These are phyloP conservation scores for Martes martes DNA, from an alignment of 2,113 vertebrate genomes.

Conservation along the genomic window DNA sequence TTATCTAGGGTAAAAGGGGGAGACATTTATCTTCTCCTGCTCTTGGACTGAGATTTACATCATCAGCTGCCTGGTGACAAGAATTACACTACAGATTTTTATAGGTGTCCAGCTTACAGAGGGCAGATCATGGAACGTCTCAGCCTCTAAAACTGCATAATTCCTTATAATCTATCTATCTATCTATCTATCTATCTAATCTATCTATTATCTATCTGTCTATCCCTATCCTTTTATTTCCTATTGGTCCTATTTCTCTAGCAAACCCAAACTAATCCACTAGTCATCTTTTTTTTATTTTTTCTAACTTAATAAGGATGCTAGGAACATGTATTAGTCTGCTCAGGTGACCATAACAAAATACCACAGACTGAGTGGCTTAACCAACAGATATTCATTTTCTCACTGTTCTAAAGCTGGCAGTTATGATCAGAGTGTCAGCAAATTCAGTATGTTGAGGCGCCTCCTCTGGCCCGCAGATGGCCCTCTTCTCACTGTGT, in stretches of 20 bases:
- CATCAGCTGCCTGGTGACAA: neutral
- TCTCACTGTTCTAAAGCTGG: neutral
- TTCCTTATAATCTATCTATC: neutral
- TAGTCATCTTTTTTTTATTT: neutral
- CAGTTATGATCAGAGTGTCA: neutral
- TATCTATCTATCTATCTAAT: neutral
- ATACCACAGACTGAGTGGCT: neutral
- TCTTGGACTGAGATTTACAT: neutral
- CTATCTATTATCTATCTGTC: neutral
- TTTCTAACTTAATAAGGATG: neutral
- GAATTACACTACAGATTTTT: neutral
- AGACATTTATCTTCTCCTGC: neutral
- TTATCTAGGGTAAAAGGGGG: neutral
- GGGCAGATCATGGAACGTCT: neutral
- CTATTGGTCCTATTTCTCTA: neutral
- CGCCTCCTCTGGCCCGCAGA: neutral
- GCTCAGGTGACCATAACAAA: neutral
- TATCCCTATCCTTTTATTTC: neutral
- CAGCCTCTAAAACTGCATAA: neutral
- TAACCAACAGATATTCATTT: neutral
- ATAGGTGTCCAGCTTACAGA: neutral
- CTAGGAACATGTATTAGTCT: neutral
- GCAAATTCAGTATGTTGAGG: neutral
- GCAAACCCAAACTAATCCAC: neutral
- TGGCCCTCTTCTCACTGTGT: neutral